A percentile compares a stretch with the other conserved stretches of the same genome.
phyloP scores from a whole-genome alignment of 2,888 invertebrate species.

The Cordilura impudica region DNA sequence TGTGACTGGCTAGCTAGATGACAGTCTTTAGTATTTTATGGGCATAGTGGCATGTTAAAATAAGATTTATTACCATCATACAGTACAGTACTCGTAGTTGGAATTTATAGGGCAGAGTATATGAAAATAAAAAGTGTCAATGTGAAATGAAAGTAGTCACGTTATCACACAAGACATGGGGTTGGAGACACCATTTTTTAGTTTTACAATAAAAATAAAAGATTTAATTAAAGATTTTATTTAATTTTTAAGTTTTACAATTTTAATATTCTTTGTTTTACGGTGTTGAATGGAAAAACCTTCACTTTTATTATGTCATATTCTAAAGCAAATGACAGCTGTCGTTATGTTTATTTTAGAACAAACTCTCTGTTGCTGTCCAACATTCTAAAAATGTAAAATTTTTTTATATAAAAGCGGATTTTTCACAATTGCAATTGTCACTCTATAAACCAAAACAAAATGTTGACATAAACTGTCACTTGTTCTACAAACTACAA shows the following conservation, averaged over 20 bases:
- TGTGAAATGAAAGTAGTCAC: constrained; percentile 54
- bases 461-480: constrained; percentile 59
- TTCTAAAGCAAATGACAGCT: constrained; percentile 48
- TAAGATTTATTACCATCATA: constrained; percentile 58
- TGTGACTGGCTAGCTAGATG: constrained; percentile 49
- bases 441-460: constrained; percentile 50
- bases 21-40: constrained; percentile 62
- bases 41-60: constrained; percentile 57
- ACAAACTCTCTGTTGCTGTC: constrained; percentile 21
- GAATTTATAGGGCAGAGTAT: neutral
- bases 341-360: constrained; percentile 20
- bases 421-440: constrained; percentile 31
- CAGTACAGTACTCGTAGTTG: constrained; percentile 2
- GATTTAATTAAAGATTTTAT: neutral
- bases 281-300: constrained; percentile 18
- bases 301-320: constrained; percentile 46
- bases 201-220: neutral
- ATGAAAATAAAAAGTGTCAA: constrained; percentile 47
- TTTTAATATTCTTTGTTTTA: neutral
- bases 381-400: constrained; percentile 44
- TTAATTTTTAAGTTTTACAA: neutral
- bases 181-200: constrained; percentile 37
- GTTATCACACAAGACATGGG: constrained; percentile 25
- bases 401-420: constrained; percentile 50
- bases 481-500: constrained; percentile 38